Evolutionary conservation across 2,797 vertebrate genomes (phyloP), one percentile per base, ranked within the genome.

Genomic region (Helarctos malayanus): DNA sequence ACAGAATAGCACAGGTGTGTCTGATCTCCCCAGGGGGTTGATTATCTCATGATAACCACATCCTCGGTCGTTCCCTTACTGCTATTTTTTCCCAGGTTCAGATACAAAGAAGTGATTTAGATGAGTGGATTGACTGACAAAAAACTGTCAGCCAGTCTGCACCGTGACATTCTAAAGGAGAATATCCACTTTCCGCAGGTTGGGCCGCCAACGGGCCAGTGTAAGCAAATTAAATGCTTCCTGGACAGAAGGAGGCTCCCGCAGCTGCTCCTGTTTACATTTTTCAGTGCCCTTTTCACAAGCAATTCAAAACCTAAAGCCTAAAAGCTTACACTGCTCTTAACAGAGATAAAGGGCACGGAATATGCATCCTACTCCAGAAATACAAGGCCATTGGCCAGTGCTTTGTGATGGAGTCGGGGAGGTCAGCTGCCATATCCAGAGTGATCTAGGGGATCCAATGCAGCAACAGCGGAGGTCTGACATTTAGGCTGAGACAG

Each of bases 41-140:
- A 98, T 98, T 98, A 98, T 97, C 98, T 98, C 96, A 82, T 0
- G 90, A 98, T 98, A 98, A 98, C 98, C 98, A 98, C 98, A 98
- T 98, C 98, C 98, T 98, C 97, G 96, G 92, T 68, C 81, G 75
- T 91, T 95, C 78, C 95, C 89, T 95, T 32, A 65, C 71, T 95
- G 93, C 97, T 57, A 0, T 57, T 82, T 78, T 97, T 97, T 89
- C n/a, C 94, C 94, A 95, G 97, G 90, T 98, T 98, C 97, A 94
- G 63, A 84, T 97, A 99, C 98, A 99, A 98, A 98, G 97, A 96
- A 86, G 76, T 97, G 97, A 98, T 98, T 99, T 98, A 98, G 96
- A 81, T 94, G 85, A 97, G 84, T 61, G 80, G 97, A 97, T 78
- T 94, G 98, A 98, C 97, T 96, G 98, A 88, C 91, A 94, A 95